Evolutionary conservation across 2,797 vertebrate species (phyloP).

Genomic region (Pangasius macronema): DNA sequence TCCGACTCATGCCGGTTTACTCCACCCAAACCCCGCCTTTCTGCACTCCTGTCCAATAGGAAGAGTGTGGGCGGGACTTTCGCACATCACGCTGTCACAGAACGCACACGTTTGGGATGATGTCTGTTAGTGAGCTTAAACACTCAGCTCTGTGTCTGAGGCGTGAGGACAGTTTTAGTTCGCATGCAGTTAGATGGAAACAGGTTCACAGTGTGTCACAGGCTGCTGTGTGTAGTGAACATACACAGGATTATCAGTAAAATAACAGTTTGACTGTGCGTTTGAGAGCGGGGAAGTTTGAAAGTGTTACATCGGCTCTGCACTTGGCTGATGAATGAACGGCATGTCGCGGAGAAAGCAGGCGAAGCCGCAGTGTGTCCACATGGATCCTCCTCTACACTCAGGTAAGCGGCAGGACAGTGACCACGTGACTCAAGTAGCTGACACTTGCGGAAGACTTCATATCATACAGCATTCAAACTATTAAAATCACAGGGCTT

Average conservation of each 20-base stretch:
- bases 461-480: background rate
- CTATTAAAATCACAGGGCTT: background rate
- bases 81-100: conserved; percentile 28
- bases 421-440: background rate
- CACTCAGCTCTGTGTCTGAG: conserved; percentile 8
- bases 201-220: background rate
- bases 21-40: conserved; percentile 21
- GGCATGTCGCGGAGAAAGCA: conserved; percentile 99
- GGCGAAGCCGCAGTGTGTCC: conserved; percentile 98
- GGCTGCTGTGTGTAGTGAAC: background rate
- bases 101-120: conserved; percentile 30
- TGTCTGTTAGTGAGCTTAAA: conserved; percentile 5
- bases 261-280: background rate
- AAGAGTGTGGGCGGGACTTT: background rate
- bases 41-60: conserved; percentile 13
- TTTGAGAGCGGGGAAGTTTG: background rate
- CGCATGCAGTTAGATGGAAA: background rate
- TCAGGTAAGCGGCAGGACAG: conserved; percentile 80
- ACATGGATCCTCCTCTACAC: conserved; percentile 90
- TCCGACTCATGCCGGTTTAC: conserved; percentile 41
- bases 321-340: conserved; percentile 63
- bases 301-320: background rate
- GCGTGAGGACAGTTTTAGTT: conserved; percentile 9
- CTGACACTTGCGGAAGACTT: background rate
- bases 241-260: background rate